phyloP scores from a whole-genome alignment of 2,797 vertebrate species.

The Rhadinocentrus ornatus region DNA sequence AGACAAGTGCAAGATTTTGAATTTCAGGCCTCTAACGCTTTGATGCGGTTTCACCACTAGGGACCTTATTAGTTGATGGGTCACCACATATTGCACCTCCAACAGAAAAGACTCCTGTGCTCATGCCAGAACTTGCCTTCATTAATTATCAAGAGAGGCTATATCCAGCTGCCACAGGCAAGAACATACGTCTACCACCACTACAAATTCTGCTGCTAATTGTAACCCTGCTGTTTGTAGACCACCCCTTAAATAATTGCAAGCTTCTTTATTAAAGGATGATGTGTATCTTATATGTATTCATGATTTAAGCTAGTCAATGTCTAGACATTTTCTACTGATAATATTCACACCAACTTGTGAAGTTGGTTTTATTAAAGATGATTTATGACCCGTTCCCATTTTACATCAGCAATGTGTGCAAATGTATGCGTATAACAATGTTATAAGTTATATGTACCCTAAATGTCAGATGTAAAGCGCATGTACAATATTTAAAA shows the following conservation, averaged over 20 bases:
- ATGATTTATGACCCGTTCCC: not conserved
- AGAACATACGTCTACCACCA: constrained; percentile 29
- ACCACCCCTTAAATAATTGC: constrained; percentile 1
- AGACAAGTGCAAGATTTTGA: constrained; percentile 46
- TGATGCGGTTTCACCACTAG: constrained; percentile 69
- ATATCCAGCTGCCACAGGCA: constrained; percentile 66
- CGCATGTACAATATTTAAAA: not conserved
- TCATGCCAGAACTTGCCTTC: constrained; percentile 68
- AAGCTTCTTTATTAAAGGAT: constrained; percentile 7
- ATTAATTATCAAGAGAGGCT: constrained; percentile 75
- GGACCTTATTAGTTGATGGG: constrained; percentile 75
- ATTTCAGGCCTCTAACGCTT: constrained; percentile 41
- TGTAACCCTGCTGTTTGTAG: not conserved
- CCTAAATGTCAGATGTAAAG: not conserved
- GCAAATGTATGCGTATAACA: too few species aligned
- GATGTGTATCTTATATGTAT: not conserved
- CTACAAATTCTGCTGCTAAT: constrained; percentile 25
- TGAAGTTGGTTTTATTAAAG: not conserved
- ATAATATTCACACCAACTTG: not conserved
- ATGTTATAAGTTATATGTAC: not conserved
- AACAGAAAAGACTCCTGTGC: constrained; percentile 59
- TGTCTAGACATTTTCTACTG: not conserved
- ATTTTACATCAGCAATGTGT: not conserved
- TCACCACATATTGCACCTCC: constrained; percentile 62
- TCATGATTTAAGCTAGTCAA: not conserved